Percentiles rank a stretch among this genome's conserved stretches.
These are phyloP conservation scores for Serinus canaria DNA, from an alignment of 2,113 vertebrate genomes.

Conservation along the genomic window DNA sequence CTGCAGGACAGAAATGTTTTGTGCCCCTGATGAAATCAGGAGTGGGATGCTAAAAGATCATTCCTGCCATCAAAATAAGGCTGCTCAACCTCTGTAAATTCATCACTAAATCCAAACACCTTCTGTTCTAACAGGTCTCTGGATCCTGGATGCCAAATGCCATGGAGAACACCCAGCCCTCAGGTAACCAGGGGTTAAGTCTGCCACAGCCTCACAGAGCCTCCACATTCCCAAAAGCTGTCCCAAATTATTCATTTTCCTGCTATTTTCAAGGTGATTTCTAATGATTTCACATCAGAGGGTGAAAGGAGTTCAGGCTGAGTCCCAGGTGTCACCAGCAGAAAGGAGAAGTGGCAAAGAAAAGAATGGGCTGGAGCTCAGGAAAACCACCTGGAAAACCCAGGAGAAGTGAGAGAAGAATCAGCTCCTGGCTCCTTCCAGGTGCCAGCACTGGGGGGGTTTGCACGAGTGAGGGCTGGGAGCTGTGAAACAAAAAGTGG, in stretches of 20 bases:
- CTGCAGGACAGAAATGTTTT: not conserved
- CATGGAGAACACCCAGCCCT: not conserved
- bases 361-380: not conserved
- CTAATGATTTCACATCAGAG: not conserved
- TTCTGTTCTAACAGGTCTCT: not conserved
- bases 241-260: fast-evolving
- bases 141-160: not conserved
- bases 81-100: not conserved
- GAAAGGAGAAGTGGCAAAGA: not conserved
- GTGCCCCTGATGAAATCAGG: not conserved
- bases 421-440: not conserved
- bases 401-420: not conserved
- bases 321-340: not conserved
- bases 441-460: not conserved
- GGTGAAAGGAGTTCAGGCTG: not conserved
- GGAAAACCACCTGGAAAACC: not conserved
- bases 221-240: not conserved
- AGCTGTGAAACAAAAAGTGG: not conserved
- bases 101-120: not conserved
- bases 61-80: not conserved
- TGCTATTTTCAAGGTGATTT: not conserved
- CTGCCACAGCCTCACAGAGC: not conserved
- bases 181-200: not conserved
- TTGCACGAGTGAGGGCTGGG: fast-evolving
- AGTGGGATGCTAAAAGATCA: not conserved